Percentiles rank a stretch among this genome's conserved stretches.
Conservation (phyloP, 2,797 vertebrate genomes). For the Meda fulgida region DNA sequence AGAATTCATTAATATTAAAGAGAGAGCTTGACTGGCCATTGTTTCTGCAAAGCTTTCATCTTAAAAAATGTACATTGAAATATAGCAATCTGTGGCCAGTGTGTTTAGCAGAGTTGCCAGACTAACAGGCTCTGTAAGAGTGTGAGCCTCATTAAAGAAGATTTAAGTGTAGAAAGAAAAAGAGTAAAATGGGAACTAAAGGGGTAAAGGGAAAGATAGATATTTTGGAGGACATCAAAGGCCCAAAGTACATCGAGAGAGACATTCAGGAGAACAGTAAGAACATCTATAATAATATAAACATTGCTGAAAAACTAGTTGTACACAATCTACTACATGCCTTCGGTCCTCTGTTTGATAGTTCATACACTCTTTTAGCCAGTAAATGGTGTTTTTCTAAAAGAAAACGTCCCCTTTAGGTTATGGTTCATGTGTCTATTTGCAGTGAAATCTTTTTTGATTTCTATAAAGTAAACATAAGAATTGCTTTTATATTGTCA, state of each 20-base stretch:
- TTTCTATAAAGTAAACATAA: no score
- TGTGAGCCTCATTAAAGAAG: background rate
- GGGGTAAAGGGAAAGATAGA: background rate
- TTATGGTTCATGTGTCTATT: no score
- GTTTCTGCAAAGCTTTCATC: conserved; percentile 15
- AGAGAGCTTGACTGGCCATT: conserved; percentile 5
- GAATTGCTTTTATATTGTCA: background rate
- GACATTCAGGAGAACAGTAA: background rate
- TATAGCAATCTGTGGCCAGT: background rate
- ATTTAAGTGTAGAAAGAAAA: background rate
- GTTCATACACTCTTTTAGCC: no score
- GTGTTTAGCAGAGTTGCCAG: background rate
- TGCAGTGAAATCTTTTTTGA: no score
- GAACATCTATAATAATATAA: no score
- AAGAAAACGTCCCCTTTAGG: no score
- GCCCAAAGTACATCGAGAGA: background rate
- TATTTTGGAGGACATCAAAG: background rate
- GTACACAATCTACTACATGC: background rate
- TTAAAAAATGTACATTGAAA: background rate
- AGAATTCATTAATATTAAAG: conserved; percentile 33
- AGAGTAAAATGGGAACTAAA: background rate
- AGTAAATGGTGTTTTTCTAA: no score
- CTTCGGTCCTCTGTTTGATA: no score
- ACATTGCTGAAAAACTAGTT: background rate
- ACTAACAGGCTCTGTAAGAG: background rate